Evolutionary conservation across 1,140 invertebrate species (phyloP).

Genomic region (Ctenoplectra terminalis): DNA sequence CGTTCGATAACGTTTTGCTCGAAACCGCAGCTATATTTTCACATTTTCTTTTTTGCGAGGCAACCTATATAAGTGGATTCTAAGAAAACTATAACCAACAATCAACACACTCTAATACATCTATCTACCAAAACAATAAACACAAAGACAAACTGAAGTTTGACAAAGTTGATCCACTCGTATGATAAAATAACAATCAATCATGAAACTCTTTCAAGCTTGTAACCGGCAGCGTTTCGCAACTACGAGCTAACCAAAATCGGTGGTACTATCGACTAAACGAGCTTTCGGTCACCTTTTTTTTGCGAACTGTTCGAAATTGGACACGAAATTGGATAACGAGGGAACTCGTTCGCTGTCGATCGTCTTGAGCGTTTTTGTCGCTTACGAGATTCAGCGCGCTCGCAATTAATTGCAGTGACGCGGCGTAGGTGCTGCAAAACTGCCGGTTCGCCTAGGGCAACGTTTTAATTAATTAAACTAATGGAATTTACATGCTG

Average conservation of each 20-base stretch:
- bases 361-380: neutral
- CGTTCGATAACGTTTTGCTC: neutral
- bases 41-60: neutral
- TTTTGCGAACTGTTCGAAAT: neutral
- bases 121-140: neutral
- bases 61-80: neutral
- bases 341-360: neutral
- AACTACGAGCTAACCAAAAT: neutral
- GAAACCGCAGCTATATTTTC: neutral
- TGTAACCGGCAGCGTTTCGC: neutral
- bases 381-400: no score
- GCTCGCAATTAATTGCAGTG: constrained; percentile 1
- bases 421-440: neutral
- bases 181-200: no score
- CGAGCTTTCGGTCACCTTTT: neutral
- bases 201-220: no score
- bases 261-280: neutral
- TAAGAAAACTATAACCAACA: neutral
- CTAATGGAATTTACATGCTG: constrained; percentile 65
- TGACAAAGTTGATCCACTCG: no score
- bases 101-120: neutral
- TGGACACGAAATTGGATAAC: neutral
- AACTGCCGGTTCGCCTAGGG: neutral
- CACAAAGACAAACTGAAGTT: neutral
- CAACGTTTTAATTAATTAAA: constrained; percentile 59